Conservation (phyloP, 2,888 invertebrate species). For the Barypeithes pellucidus region DNA sequence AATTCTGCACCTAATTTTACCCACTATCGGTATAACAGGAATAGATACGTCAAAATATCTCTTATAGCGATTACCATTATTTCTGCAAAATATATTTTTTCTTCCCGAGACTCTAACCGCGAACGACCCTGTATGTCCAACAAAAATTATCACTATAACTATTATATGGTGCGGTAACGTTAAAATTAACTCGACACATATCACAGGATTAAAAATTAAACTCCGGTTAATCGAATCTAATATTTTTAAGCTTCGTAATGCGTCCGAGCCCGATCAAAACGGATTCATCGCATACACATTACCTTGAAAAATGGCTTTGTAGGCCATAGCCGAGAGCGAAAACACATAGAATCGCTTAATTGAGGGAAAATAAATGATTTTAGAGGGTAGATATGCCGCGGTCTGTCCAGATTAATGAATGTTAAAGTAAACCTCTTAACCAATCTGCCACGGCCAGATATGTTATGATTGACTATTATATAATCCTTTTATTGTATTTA, state of each 20-base stretch:
- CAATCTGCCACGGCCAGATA: background rate
- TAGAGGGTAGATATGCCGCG: conserved; percentile 8
- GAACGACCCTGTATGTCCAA: too few species aligned
- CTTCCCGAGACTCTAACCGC: too few species aligned
- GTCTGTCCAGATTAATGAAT: conserved; percentile 1
- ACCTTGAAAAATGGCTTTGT: conserved; percentile 27
- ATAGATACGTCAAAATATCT: too few species aligned
- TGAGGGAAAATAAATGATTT: conserved; percentile 22
- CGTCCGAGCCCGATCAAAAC: background rate
- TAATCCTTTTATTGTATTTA: background rate
- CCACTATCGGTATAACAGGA: too few species aligned
- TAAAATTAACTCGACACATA: too few species aligned
- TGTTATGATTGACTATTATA: background rate
- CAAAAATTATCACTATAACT: too few species aligned
- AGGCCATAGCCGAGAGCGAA: background rate
- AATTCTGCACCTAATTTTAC: too few species aligned
- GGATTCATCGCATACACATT: conserved; percentile 17
- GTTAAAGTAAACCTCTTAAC: conserved; percentile 2
- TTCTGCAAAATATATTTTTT: too few species aligned
- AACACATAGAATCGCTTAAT: conserved; percentile 9
- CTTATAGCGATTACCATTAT: too few species aligned
- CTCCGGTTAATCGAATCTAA: conserved; percentile 14
- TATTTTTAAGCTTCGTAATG: conserved; percentile 10
- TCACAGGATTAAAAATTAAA: conserved; percentile 5
- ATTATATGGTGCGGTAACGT: too few species aligned